These are phyloP conservation scores for Indri indri DNA, from an alignment of 2,113 vertebrate species.

Conservation along the genomic window DNA sequence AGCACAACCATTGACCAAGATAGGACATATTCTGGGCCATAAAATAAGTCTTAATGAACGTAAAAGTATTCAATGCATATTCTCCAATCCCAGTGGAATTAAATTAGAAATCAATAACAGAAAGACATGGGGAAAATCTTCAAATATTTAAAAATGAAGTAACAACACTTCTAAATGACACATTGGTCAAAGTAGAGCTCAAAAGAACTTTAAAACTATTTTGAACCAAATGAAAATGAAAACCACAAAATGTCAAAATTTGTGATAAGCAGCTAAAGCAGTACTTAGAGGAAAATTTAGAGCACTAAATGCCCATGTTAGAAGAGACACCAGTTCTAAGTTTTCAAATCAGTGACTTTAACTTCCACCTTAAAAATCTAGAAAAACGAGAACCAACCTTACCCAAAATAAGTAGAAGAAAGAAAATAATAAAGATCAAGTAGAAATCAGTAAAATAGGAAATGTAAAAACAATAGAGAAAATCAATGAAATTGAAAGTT, in stretches of 20 bases:
- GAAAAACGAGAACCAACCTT: background rate
- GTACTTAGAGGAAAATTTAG: background rate
- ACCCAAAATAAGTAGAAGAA: background rate
- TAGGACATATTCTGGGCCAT: background rate
- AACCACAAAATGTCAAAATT: background rate
- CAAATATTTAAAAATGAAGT: conserved; percentile 16
- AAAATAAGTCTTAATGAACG: background rate
- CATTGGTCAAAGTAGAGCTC: background rate
- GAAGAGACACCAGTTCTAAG: background rate
- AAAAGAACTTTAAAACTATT: background rate
- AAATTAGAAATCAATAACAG: background rate
- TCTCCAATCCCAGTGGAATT: background rate
- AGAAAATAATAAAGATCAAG: background rate
- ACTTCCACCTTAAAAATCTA: background rate
- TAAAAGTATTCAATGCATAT: background rate
- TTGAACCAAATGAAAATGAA: background rate
- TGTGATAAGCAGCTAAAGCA: background rate
- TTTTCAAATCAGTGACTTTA: background rate
- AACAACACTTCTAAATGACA: background rate
- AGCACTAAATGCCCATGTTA: background rate
- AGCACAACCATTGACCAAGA: background rate
- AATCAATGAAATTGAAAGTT: background rate
- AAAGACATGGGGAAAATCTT: background rate
- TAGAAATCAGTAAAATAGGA: background rate
- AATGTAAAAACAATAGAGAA: background rate